These are phyloP conservation scores for Deilephila elpenor DNA, from an alignment of 2,888 invertebrate genomes.

Conservation along the genomic window DNA sequence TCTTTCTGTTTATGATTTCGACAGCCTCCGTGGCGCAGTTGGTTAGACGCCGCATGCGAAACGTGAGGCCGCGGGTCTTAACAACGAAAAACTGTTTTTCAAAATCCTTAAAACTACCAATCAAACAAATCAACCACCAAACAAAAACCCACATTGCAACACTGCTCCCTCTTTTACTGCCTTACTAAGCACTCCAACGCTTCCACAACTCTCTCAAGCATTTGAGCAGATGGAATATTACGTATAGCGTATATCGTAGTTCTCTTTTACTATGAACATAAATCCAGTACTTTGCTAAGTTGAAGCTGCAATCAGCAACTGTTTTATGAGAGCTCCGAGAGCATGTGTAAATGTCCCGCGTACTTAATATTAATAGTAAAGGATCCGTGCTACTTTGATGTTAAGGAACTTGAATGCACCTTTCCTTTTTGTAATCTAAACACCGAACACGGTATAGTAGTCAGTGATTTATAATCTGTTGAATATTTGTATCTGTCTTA, in stretches of 20 bases:
- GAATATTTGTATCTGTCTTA: too few relatives aligned
- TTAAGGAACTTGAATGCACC: too few relatives aligned
- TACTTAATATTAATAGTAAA: not conserved
- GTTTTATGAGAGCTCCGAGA: conserved; percentile 4
- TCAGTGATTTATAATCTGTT: too few relatives aligned
- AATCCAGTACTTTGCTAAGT: conserved; percentile 2
- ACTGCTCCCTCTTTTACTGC: not conserved
- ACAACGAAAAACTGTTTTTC: too few relatives aligned
- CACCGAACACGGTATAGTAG: too few relatives aligned
- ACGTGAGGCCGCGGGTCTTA: too few relatives aligned
- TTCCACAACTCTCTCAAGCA: conserved; percentile 5
- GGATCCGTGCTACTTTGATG: not conserved
- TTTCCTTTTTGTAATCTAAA: too few relatives aligned
- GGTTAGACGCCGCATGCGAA: too few relatives aligned
- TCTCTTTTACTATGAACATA: conserved; percentile 2
- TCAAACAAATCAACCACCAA: too few relatives aligned
- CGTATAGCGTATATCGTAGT: not conserved
- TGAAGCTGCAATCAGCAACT: conserved; percentile 1
- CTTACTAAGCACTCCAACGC: not conserved
- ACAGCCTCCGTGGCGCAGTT: too few relatives aligned
- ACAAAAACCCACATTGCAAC: not conserved
- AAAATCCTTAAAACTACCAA: too few relatives aligned
- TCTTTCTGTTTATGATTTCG: too few relatives aligned
- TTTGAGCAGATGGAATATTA: conserved; percentile 7
- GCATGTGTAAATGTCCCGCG: not conserved